A percentile compares a stretch with the other conserved stretches of the same genome.
Conservation (phyloP, 1,140 invertebrate species). For the Ctenoplectra terminalis region DNA sequence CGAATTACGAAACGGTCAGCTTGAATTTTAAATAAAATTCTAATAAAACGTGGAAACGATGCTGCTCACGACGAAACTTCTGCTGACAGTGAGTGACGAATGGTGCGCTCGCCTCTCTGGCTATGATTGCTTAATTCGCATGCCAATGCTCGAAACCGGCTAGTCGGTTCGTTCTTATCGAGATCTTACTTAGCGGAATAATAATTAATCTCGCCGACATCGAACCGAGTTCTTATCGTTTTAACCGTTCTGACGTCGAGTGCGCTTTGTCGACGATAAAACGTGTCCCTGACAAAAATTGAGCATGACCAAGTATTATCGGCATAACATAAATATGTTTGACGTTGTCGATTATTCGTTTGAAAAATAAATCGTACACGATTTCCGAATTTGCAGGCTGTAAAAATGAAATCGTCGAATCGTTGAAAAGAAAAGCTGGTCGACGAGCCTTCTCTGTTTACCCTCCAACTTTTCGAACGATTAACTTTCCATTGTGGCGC, state of each 20-base stretch:
- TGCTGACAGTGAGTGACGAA: conserved; percentile 78
- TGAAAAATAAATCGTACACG: background rate
- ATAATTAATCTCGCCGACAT: conserved; percentile 68
- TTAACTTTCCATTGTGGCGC: conserved; percentile 40
- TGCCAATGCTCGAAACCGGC: conserved; percentile 74
- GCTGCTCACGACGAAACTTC: conserved; percentile 75
- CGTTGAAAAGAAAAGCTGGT: background rate
- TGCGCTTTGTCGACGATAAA: conserved; percentile 4
- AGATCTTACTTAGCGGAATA: conserved; percentile 78
- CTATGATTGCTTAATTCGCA: conserved; percentile 81
- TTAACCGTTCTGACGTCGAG: background rate
- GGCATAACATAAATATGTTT: background rate
- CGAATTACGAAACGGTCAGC: conserved; percentile 3
- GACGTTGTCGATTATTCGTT: background rate
- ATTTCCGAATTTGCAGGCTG: background rate
- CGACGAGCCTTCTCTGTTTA: conserved; percentile 26
- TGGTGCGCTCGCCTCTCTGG: conserved; percentile 70
- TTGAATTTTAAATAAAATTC: conserved; percentile 22
- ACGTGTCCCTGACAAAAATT: background rate
- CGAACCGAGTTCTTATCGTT: conserved; percentile 9
- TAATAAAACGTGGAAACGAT: conserved; percentile 52
- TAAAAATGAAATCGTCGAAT: background rate
- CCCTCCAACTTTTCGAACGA: conserved; percentile 40
- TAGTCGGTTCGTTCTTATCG: conserved; percentile 74
- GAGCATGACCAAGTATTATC: background rate